These are phyloP conservation scores for Altica lythri DNA, from an alignment of 2,888 invertebrate genomes.

Conservation along the genomic window DNA sequence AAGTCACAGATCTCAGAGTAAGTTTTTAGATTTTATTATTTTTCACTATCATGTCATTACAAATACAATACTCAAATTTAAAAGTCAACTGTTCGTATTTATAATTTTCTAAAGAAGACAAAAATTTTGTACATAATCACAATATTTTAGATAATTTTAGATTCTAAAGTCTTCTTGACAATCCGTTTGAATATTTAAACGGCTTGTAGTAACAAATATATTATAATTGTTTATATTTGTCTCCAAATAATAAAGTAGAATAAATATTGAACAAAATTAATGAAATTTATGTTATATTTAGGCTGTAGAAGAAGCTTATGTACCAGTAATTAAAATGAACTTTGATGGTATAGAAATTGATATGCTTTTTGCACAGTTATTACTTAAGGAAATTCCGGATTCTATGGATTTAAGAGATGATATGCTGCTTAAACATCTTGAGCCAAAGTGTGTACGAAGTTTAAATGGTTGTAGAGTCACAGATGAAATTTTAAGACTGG, in stretches of 20 bases:
- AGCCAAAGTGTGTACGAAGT: constrained; percentile 95
- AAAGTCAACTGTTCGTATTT: too few relatives aligned
- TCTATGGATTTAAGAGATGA: constrained; percentile 88
- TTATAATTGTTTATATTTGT: too few relatives aligned
- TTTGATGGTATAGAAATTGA: constrained; percentile 99
- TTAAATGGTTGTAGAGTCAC: constrained; percentile 98
- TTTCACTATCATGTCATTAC: too few relatives aligned
- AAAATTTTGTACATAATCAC: too few relatives aligned
- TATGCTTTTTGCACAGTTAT: constrained; percentile 93
- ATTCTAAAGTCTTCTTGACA: too few relatives aligned
- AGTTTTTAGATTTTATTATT: constrained; percentile 38
- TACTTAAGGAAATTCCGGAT: constrained; percentile 94
- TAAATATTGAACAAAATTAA: constrained; percentile 16
- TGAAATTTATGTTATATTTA: constrained; percentile 33
- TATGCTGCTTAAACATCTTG: constrained; percentile 88
- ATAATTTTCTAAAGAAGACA: too few relatives aligned
- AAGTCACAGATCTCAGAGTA: constrained; percentile 82
- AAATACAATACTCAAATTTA: too few relatives aligned
- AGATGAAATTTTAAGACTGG: constrained; percentile 94
- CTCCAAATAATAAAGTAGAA: too few relatives aligned
- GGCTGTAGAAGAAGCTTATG: constrained; percentile 98
- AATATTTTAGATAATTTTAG: too few relatives aligned
- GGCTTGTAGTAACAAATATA: too few relatives aligned
- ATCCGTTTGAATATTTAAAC: too few relatives aligned
- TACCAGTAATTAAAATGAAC: constrained; percentile 99